These are phyloP conservation scores for Nymphicus hollandicus DNA, from an alignment of 2,113 vertebrate species.

Conservation along the genomic window DNA sequence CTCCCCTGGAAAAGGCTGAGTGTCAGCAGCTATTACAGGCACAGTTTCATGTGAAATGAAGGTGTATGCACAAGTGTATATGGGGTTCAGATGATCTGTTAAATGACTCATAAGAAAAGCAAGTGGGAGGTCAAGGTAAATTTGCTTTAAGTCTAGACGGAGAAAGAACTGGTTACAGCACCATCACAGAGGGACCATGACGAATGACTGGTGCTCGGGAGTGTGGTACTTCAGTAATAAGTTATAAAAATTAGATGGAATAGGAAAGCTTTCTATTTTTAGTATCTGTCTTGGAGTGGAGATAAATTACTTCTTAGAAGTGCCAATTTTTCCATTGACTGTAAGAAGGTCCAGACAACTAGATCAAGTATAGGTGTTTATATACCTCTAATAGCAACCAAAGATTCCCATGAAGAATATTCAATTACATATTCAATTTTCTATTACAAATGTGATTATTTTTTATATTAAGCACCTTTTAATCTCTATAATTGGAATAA, in stretches of 20 bases:
- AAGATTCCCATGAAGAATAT: neutral
- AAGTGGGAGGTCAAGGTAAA: neutral
- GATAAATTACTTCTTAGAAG: neutral
- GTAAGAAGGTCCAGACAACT: neutral
- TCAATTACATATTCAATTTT: neutral
- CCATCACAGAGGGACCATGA: neutral
- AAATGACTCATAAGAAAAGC: neutral
- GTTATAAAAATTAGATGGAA: neutral
- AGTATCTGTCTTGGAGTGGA: neutral
- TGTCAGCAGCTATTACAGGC: neutral
- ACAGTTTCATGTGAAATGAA: neutral
- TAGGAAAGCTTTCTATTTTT: neutral
- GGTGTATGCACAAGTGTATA: neutral
- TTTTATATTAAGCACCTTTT: neutral
- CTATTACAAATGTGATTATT: neutral
- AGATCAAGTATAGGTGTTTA: neutral
- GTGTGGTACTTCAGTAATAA: neutral
- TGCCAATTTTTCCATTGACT: neutral
- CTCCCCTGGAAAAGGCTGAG: neutral
- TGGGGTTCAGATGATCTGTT: neutral
- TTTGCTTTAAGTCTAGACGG: neutral
- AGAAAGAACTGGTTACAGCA: neutral
- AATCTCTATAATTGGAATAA: neutral
- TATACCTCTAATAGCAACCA: neutral
- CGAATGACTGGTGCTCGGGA: neutral